phyloP scores from a whole-genome alignment of 2,797 vertebrate genomes.

The Coregonus suidteri region DNA sequence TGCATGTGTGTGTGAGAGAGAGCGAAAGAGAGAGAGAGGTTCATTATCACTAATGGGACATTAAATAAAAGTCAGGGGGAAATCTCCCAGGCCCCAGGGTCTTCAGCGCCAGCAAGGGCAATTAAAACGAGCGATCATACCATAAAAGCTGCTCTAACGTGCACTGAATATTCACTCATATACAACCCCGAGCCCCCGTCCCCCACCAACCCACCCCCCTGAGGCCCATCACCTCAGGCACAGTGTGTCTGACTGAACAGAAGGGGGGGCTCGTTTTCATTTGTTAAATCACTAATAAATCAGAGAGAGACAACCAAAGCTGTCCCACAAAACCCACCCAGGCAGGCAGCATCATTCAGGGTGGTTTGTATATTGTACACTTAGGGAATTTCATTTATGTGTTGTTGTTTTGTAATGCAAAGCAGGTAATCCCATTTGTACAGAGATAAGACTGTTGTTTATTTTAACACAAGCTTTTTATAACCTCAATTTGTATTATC shows the following conservation, averaged over 20 bases:
- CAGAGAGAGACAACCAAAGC: background rate
- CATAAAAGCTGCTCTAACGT: slow-evolving; percentile 46
- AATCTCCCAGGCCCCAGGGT: slow-evolving; percentile 48
- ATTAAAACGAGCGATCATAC: slow-evolving; percentile 44
- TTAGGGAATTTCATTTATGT: background rate
- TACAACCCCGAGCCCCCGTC: too few species aligned
- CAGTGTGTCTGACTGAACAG: background rate
- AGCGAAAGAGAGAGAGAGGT: slow-evolving; percentile 31
- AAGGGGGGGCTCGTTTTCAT: background rate
- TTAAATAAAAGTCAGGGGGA: slow-evolving; percentile 61
- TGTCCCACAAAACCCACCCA: background rate
- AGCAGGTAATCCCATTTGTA: background rate
- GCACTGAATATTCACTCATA: slow-evolving; percentile 44
- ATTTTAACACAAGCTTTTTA: slow-evolving; percentile 4
- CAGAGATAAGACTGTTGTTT: background rate
- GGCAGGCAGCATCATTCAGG: background rate
- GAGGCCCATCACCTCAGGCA: slow-evolving; percentile 22
- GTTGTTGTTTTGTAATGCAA: background rate
- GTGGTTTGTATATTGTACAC: slow-evolving; percentile 21
- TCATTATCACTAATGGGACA: slow-evolving; percentile 64
- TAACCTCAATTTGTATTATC: slow-evolving; percentile 24
- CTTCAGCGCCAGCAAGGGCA: slow-evolving; percentile 46
- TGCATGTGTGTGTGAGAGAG: background rate
- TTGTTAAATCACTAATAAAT: slow-evolving; percentile 13
- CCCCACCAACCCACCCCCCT: slow-evolving; percentile 10